Evolutionary conservation across 2,113 vertebrate genomes (phyloP).

Genomic region (Hassar affinis): DNA sequence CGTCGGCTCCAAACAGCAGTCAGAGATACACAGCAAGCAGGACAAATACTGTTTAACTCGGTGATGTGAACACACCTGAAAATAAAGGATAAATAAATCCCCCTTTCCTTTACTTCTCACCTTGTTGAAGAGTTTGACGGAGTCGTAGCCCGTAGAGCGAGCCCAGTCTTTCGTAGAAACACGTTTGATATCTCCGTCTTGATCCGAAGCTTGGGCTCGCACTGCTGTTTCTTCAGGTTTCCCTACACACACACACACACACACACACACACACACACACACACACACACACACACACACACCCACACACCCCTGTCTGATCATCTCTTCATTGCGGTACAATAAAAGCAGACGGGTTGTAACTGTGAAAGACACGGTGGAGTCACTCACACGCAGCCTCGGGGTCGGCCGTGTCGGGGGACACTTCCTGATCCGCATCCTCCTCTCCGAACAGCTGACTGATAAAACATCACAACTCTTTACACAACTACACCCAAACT

Average conservation of each 20-base stretch:
- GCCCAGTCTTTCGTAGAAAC: constrained; percentile 96
- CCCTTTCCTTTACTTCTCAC: constrained; percentile 59
- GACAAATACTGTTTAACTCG: neutral
- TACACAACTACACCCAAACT: neutral
- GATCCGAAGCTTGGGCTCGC: constrained; percentile 84
- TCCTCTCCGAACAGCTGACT: constrained; percentile 98
- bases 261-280: too few relatives aligned
- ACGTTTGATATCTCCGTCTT: constrained; percentile 92
- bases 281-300: neutral
- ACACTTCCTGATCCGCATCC: constrained; percentile 97
- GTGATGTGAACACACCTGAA: too few relatives aligned
- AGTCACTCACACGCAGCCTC: constrained; percentile 90
- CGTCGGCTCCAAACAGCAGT: neutral
- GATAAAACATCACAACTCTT: neutral
- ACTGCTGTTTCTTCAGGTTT: constrained; percentile 87
- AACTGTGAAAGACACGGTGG: neutral
- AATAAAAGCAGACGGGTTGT: neutral
- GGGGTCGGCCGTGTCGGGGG: constrained; percentile 95
- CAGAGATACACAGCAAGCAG: neutral
- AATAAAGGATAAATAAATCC: too few relatives aligned
- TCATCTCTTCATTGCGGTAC: too few relatives aligned
- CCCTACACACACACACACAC: constrained; percentile 72
- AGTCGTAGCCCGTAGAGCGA: constrained; percentile 89
- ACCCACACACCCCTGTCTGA: too few relatives aligned
- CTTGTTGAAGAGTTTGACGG: constrained; percentile 95